A percentile compares a stretch with the other conserved stretches of the same genome.
phyloP scores from a whole-genome alignment of 2,113 vertebrate species.

The Lichenostomus cassidix region DNA sequence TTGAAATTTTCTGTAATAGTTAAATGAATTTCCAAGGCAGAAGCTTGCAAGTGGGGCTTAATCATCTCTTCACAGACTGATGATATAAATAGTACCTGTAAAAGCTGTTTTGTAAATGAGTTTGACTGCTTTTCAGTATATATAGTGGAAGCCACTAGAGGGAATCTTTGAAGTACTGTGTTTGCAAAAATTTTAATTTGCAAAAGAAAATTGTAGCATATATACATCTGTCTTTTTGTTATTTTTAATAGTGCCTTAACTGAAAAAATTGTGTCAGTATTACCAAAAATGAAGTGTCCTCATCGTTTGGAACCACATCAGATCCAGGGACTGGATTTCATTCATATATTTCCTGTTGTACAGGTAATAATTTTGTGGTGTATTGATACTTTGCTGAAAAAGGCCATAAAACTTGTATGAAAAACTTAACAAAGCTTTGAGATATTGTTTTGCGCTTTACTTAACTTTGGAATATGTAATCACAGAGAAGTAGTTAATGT shows the following conservation, averaged over 20 bases:
- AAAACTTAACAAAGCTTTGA: not conserved
- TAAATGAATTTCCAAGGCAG: not conserved
- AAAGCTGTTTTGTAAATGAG: not conserved
- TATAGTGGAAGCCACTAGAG: constrained; percentile 27
- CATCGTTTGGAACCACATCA: constrained; percentile 96
- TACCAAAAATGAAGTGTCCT: constrained; percentile 98
- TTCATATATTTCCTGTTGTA: constrained; percentile 96
- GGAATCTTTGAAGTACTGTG: not conserved
- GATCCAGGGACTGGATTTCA: constrained; percentile 98
- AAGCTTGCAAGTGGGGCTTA: not conserved
- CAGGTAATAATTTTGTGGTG: constrained; percentile 78
- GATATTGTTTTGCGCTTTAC: not conserved
- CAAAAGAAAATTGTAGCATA: not conserved
- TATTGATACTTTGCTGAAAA: not conserved
- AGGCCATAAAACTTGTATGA: not conserved
- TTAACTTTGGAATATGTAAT: not conserved
- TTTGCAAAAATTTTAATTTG: not conserved
- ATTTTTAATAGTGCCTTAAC: constrained; percentile 86
- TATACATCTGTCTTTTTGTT: not conserved
- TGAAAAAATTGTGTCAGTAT: constrained; percentile 96
- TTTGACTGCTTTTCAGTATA: not conserved
- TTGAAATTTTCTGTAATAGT: not conserved
- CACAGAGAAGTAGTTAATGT: not conserved
- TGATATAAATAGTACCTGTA: not conserved
- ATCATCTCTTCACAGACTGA: not conserved